Evolutionary conservation across 2,113 vertebrate genomes (phyloP).

Genomic region (Chauna torquata): DNA sequence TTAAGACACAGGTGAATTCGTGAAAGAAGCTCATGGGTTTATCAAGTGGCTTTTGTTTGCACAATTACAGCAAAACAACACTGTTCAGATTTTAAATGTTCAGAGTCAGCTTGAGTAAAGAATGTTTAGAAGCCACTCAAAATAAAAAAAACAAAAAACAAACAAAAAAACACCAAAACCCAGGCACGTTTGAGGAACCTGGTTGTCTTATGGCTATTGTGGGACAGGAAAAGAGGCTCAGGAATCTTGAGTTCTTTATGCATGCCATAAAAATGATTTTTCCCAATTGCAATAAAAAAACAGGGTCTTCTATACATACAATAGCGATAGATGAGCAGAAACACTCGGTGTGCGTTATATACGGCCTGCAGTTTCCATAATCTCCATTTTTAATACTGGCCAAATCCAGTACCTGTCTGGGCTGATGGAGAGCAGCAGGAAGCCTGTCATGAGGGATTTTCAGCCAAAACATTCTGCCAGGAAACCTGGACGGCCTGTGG

Average conservation of each 20-base stretch:
- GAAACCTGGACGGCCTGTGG: neutral
- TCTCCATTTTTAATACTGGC: neutral
- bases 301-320: neutral
- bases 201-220: too few species aligned
- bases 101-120: neutral
- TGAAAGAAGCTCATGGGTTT: neutral
- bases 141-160: neutral
- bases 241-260: neutral
- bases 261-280: neutral
- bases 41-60: neutral
- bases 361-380: neutral
- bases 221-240: too few species aligned
- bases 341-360: rapidly evolving
- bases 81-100: neutral
- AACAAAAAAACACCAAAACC: too few species aligned
- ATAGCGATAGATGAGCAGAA: neutral
- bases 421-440: neutral
- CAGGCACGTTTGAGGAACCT: too few species aligned
- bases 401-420: neutral
- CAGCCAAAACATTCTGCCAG: neutral
- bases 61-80: neutral
- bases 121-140: neutral
- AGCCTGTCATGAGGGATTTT: neutral
- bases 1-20: neutral
- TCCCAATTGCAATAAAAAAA: neutral